Conservation (phyloP, 2,113 vertebrate species). For the Phasianus colchicus region DNA sequence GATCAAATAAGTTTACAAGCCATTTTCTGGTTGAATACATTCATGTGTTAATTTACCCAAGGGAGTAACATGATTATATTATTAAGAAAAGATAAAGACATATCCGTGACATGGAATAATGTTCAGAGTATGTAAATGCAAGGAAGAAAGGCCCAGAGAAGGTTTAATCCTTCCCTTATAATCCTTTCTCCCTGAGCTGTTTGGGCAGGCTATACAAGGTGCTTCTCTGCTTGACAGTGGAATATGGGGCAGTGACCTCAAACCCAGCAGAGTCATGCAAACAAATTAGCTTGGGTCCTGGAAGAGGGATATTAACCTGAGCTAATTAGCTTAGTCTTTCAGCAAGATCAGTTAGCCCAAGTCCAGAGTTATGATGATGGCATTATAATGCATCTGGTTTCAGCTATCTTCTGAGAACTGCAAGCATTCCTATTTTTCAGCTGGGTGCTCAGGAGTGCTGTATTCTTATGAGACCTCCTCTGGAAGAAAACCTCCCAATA, state of each 20-base stretch:
- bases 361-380: not conserved
- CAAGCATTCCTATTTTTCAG: not conserved
- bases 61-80: not conserved
- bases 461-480: not conserved
- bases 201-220: not conserved
- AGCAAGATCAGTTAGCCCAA: not conserved
- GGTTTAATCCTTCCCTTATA: not conserved
- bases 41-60: not conserved
- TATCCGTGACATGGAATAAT: not conserved
- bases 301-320: not conserved
- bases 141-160: not conserved
- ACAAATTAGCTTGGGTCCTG: not conserved
- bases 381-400: not conserved
- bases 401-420: not conserved
- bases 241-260: not conserved
- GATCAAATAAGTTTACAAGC: not conserved
- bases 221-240: not conserved
- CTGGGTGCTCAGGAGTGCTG: not conserved
- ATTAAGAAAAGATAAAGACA: not conserved
- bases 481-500: not conserved
- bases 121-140: not conserved
- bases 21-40: not conserved
- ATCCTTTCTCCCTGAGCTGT: not conserved
- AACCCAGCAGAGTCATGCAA: not conserved
- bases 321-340: not conserved